Conservation (phyloP, 92 coral and sea anemone species). For the Epizoanthus ramosus region DNA sequence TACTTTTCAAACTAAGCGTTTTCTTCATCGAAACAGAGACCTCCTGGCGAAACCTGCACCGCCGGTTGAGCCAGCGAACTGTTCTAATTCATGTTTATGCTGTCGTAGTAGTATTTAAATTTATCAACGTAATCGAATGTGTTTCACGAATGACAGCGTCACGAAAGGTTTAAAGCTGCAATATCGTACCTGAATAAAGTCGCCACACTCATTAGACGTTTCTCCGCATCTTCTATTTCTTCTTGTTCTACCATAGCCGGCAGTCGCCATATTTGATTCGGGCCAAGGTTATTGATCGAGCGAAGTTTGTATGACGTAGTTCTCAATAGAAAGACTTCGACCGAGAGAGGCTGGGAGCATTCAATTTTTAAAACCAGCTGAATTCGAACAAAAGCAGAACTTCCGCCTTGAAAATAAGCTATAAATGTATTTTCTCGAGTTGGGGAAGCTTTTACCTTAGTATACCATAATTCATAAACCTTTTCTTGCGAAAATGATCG, state of each 20-base stretch:
- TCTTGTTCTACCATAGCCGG: conserved; percentile 58
- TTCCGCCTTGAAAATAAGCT: neutral
- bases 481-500: neutral
- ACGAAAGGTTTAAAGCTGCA: conserved; percentile 3
- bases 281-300: conserved; percentile 20
- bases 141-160: conserved; percentile 38
- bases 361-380: neutral
- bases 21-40: neutral
- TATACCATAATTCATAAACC: neutral
- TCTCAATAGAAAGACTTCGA: neutral
- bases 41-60: neutral
- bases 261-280: conserved; percentile 69
- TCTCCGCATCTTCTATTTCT: conserved; percentile 42
- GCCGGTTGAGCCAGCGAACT: neutral
- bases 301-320: conserved; percentile 36
- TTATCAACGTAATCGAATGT: conserved; percentile 26
- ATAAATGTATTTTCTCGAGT: neutral
- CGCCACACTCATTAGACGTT: conserved; percentile 3
- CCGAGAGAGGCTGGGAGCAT: conserved; percentile 48
- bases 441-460: neutral
- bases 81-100: conserved; percentile 14
- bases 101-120: conserved; percentile 28
- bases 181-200: conserved; percentile 40
- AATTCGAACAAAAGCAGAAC: neutral
- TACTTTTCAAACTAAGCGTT: neutral